Conservation (phyloP, 2,888 invertebrate genomes). For the Hedya salicella region DNA sequence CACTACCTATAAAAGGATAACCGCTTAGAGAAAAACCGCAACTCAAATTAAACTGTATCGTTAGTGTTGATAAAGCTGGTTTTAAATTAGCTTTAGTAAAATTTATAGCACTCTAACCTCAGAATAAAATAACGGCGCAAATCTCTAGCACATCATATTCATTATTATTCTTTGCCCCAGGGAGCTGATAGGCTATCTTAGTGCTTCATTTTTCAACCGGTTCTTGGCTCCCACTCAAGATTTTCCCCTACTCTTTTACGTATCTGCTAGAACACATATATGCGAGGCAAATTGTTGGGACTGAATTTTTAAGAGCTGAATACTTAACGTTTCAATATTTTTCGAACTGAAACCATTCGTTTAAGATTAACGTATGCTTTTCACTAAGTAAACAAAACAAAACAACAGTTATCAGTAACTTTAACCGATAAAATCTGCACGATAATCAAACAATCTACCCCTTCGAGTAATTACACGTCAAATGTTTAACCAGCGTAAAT, state of each 20-base stretch:
- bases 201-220: conserved; percentile 11
- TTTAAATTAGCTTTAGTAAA: conserved; percentile 5
- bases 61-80: background rate
- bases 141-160: conserved; percentile 22
- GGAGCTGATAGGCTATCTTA: conserved; percentile 13
- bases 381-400: background rate
- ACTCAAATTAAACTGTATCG: background rate
- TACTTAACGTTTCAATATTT: too few species aligned
- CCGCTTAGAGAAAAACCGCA: background rate
- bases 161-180: conserved; percentile 29
- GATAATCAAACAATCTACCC: background rate
- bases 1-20: background rate
- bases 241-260: background rate
- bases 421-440: background rate
- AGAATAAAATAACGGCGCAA: conserved; percentile 11
- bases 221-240: conserved; percentile 6
- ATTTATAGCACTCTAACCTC: conserved; percentile 11
- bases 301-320: background rate
- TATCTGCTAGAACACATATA: background rate
- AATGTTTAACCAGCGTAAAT: conserved; percentile 9
- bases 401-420: background rate
- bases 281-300: background rate
- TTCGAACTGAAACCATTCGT: background rate
- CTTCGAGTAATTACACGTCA: background rate
- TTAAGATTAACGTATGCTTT: background rate